Conservation (phyloP, 1,140 invertebrate species). For the Mya arenaria region DNA sequence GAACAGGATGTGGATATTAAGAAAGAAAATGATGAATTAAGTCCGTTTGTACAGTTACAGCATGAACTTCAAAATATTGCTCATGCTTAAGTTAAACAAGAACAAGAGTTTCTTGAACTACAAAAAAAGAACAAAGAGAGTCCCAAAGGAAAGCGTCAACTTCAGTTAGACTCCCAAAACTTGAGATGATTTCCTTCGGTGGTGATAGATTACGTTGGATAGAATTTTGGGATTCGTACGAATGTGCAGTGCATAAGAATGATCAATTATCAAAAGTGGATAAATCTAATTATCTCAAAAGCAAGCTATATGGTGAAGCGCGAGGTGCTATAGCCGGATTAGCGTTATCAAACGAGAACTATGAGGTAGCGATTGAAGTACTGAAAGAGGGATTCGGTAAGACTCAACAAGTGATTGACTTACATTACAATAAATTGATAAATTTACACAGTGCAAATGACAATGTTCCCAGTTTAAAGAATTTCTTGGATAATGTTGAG, state of each 20-base stretch:
- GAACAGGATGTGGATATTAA: too few species aligned
- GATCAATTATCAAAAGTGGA: too few species aligned
- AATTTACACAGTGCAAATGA: neutral
- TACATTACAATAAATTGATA: neutral
- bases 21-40: too few species aligned
- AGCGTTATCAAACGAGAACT: neutral
- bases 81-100: too few species aligned
- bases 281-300: neutral
- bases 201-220: neutral
- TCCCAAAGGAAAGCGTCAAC: too few species aligned
- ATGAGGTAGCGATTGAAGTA: neutral
- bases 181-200: neutral
- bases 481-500: neutral
- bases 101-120: too few species aligned
- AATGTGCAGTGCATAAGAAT: neutral
- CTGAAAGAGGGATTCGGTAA: neutral
- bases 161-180: neutral
- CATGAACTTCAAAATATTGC: too few species aligned
- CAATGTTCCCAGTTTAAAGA: neutral
- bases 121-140: too few species aligned
- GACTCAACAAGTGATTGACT: neutral
- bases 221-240: constrained; percentile 22
- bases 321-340: neutral
- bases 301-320: neutral
- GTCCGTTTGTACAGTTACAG: too few species aligned